Percentiles rank a stretch among this genome's conserved stretches.
Evolutionary conservation across 1,140 invertebrate genomes (phyloP).

Genomic region (Microplitis demolitor): DNA sequence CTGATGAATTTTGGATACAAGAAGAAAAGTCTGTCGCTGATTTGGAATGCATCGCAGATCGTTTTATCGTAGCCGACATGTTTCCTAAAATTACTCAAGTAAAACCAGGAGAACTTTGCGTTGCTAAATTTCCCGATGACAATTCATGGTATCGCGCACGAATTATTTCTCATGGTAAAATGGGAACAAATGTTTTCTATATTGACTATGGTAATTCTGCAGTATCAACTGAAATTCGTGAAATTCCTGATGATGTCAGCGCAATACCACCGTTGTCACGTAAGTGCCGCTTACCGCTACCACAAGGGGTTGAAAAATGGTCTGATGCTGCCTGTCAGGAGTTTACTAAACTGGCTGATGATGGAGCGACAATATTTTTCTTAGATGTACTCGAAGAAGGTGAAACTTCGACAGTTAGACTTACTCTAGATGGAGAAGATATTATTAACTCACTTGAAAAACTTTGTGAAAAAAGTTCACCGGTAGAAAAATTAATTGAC

Average conservation of each 20-base stretch:
- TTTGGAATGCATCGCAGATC: conserved; percentile 66
- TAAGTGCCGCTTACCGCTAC: conserved; percentile 51
- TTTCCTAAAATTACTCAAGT: conserved; percentile 59
- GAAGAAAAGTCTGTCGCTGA: conserved; percentile 61
- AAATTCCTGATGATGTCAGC: conserved; percentile 51
- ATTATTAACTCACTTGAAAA: conserved; percentile 61
- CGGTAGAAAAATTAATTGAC: conserved; percentile 35
- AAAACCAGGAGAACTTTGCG: conserved; percentile 64
- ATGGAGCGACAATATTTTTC: conserved; percentile 51
- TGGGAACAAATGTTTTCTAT: conserved; percentile 58
- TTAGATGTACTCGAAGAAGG: conserved; percentile 60
- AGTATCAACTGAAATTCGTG: conserved; percentile 45
- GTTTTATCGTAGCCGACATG: conserved; percentile 60
- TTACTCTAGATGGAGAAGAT: conserved; percentile 67
- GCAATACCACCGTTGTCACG: conserved; percentile 48
- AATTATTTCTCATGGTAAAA: conserved; percentile 42
- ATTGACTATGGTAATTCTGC: conserved; percentile 67
- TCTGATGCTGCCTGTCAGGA: conserved; percentile 43
- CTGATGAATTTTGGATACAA: conserved; percentile 71
- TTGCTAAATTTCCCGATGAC: conserved; percentile 70
- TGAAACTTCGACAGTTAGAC: conserved; percentile 69
- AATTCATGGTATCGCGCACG: conserved; percentile 69
- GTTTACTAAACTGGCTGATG: conserved; percentile 45
- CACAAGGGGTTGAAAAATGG: conserved; percentile 42
- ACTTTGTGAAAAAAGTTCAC: conserved; percentile 15